phyloP scores from a whole-genome alignment of 2,797 vertebrate genomes.

The Lateolabrax maculatus region DNA sequence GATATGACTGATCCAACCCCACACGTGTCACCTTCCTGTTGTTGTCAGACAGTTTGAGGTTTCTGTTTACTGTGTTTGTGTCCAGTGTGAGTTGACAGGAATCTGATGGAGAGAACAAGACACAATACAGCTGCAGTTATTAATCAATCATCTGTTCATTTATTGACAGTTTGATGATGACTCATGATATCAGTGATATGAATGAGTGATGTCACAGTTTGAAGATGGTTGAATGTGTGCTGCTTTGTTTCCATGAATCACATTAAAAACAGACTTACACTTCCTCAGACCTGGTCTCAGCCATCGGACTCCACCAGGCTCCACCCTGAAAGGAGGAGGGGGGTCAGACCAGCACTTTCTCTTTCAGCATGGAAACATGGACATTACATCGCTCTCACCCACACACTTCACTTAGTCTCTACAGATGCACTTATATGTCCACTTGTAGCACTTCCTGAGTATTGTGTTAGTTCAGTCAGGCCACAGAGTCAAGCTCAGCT shows the following conservation, averaged over 20 bases:
- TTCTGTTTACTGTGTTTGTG: not conserved
- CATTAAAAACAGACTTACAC: constrained; percentile 6
- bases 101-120: not conserved
- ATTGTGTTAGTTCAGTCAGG: too few relatives aligned
- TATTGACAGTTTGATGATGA: too few relatives aligned
- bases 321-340: constrained; percentile 6
- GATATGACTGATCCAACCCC: not conserved
- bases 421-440: too few relatives aligned
- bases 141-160: not conserved
- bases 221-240: not conserved
- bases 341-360: too few relatives aligned
- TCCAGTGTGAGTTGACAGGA: not conserved
- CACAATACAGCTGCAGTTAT: not conserved
- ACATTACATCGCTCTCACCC: too few relatives aligned
- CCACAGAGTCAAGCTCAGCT: too few relatives aligned
- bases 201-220: too few relatives aligned
- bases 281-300: constrained; percentile 4
- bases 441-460: too few relatives aligned
- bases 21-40: not conserved
- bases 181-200: too few relatives aligned
- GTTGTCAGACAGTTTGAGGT: not conserved
- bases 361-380: too few relatives aligned
- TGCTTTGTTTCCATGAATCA: too few relatives aligned
- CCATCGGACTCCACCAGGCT: not conserved
- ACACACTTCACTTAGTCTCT: too few relatives aligned